phyloP scores from a whole-genome alignment of 2,888 invertebrate species.

The Thera britannica region DNA sequence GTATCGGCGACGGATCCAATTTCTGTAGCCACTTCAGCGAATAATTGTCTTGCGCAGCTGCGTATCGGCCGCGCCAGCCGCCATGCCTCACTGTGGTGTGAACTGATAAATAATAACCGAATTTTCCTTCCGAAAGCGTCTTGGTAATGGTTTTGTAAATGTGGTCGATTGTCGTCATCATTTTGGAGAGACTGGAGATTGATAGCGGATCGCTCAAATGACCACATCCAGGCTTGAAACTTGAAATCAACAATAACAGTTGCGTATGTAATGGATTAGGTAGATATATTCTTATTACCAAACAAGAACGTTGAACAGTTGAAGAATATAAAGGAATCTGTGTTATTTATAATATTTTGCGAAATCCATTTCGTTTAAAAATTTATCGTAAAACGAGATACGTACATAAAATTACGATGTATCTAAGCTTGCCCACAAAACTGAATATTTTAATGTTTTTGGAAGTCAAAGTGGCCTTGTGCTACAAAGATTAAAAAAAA shows the following conservation, averaged over 20 bases:
- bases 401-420: not conserved
- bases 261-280: not conserved
- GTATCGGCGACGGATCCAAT: conserved; percentile 75
- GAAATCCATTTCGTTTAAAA: not conserved
- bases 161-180: conserved; percentile 10
- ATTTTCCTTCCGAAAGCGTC: conserved; percentile 45
- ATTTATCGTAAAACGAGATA: not conserved
- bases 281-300: too few relatives aligned
- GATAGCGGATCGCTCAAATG: not conserved
- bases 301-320: too few relatives aligned
- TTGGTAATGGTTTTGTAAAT: conserved; percentile 24
- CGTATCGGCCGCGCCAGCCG: conserved; percentile 56
- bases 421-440: not conserved
- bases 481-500: too few relatives aligned
- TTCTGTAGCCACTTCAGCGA: conserved; percentile 79
- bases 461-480: too few relatives aligned
- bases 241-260: not conserved
- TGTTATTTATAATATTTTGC: not conserved
- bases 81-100: conserved; percentile 49
- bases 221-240: not conserved
- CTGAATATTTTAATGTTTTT: not conserved
- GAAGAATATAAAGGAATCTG: too few relatives aligned
- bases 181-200: not conserved
- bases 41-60: conserved; percentile 81
- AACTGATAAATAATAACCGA: conserved; percentile 50